Base-by-base conservation (phyloP, 2,113 vertebrate genomes). In the Apistogramma diplotaenia region DNA sequence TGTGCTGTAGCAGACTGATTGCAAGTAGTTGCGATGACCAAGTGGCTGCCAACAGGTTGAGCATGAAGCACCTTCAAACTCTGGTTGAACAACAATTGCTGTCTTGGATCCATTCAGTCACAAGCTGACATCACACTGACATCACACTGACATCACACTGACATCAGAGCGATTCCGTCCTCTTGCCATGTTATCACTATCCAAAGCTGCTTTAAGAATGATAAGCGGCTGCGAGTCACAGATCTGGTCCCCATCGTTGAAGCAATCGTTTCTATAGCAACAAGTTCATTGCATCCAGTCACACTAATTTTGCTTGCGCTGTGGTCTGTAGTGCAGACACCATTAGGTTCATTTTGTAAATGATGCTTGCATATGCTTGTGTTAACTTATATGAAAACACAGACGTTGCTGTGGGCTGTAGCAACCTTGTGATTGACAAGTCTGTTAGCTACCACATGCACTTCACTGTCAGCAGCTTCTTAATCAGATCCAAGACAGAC, bases 121-220 rank as follows among this genome's bases (percentile, higher is more conserved):
- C 5, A 46, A 67, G 43, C 11, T 46, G 61, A 0, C n/a, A 62
- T 0, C 21, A 25, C 35, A n/a, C 8, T 21, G 35, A 62, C 2
- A 37, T 0, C 35, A 62, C n/a, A n/a, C 11, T 46, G 61, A 0
- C n/a, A 62, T 0, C 21, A 25, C 35, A n/a, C 8, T 21, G 35
- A 62, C 2, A 37, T 0, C 35, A 62, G 13, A 21, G 4, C 27
- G 8, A 43, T 35, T 35, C 61, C 25, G 37, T 43, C 25, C 10
- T 6, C 43, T 25, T 15, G 23, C 0, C 25, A 6, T 1, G 43
- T 65, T 65, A 65, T 65, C 37, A 4, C 25, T 43, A 27, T 27
- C 37, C 35, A 37, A 37, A 37, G 35, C 6, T 3, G 1, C 37
- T 13, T 40, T 40, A 13, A 40, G 11, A 4, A 13, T 13, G 37